Evolutionary conservation across 2,888 invertebrate genomes (phyloP).

Genomic region (Eulithis testata): DNA sequence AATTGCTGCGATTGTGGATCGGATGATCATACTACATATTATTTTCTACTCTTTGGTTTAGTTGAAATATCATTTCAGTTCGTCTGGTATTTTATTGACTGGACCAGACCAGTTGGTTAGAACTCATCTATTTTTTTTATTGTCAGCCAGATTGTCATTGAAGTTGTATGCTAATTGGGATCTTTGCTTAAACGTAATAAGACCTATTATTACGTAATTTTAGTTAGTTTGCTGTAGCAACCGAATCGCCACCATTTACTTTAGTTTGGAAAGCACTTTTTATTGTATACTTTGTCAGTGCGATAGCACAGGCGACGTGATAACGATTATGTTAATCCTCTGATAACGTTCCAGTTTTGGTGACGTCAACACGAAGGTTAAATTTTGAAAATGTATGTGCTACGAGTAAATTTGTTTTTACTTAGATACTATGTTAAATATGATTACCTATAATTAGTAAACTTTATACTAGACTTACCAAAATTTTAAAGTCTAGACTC

Average conservation of each 20-base stretch:
- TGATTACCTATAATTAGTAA: no score
- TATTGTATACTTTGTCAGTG: constrained; percentile 3
- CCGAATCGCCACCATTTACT: no score
- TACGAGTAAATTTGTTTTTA: no score
- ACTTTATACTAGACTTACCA: no score
- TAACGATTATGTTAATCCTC: constrained; percentile 37
- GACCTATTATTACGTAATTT: no score
- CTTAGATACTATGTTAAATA: no score
- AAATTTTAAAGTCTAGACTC: no score
- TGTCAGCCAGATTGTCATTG: no score
- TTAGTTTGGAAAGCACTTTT: constrained; percentile 10
- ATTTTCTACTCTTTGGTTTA: constrained; percentile 19
- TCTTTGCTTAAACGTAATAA: no score
- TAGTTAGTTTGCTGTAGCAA: no score
- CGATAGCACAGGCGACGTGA: constrained; percentile 20
- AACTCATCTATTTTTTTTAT: neutral
- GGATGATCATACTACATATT: constrained; percentile 39
- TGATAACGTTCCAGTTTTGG: constrained; percentile 31
- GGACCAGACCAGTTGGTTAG: no score
- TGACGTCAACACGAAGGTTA: constrained; percentile 39
- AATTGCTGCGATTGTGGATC: constrained; percentile 48
- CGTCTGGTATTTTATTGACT: neutral
- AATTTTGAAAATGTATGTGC: constrained; percentile 10
- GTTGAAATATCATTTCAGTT: constrained; percentile 6
- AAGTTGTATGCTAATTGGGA: no score